phyloP scores from a whole-genome alignment of 2,113 vertebrate genomes.

The Falcunculus frontatus region DNA sequence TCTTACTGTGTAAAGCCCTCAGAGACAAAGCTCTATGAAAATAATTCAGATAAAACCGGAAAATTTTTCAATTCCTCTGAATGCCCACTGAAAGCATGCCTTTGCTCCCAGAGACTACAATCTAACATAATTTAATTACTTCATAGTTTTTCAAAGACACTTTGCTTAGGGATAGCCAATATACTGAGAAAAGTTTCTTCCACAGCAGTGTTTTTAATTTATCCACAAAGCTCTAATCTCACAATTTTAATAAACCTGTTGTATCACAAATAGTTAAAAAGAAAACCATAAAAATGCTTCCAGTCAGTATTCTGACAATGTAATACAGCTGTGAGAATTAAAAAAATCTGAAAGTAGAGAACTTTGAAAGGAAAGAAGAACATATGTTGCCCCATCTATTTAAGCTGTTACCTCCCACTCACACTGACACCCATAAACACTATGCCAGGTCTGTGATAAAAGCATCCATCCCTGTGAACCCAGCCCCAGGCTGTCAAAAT shows the following conservation, averaged over 20 bases:
- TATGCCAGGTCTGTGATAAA: neutral
- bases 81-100: neutral
- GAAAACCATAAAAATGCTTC: neutral
- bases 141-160: neutral
- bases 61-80: neutral
- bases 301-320: neutral
- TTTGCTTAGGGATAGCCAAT: neutral
- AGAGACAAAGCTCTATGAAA: neutral
- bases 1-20: neutral
- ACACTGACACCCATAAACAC: neutral
- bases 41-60: neutral
- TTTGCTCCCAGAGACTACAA: neutral
- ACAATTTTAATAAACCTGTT: neutral
- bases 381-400: neutral
- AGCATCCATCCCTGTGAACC: neutral
- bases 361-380: neutral
- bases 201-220: neutral
- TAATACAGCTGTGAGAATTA: neutral
- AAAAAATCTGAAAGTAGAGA: neutral
- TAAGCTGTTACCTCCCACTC: conserved; percentile 23
- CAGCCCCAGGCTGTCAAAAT: neutral
- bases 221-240: neutral
- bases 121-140: neutral
- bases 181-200: neutral
- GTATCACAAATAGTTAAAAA: neutral